Base-by-base conservation (phyloP, 2,888 invertebrate species). In the Branchellion lobata region DNA sequence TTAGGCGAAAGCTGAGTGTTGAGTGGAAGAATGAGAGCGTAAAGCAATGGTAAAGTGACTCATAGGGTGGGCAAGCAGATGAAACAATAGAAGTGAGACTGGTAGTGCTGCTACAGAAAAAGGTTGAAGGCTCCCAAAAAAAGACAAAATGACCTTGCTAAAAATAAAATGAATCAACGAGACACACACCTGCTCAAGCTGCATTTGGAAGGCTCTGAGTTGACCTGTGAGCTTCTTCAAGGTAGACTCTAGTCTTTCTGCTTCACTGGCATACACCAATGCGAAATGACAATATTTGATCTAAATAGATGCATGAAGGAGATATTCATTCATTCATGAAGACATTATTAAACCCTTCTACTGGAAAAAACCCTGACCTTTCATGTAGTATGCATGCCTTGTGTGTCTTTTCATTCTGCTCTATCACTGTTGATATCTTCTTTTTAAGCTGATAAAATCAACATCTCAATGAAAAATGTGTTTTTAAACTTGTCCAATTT, bases 101-200 rank as follows among this genome's bases (percentile, higher is more conserved):
- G 21, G n/a, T 8, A 65, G 11, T n/a, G 8, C 11, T 65, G n/a
- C 8, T 65, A 27, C 11, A 65, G 29, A 8, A 14, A 65, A 65
- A 65, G 29, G n/a, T n/a, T n/a, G n/a, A n/a, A n/a, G n/a, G n/a
- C n/a, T n/a, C n/a, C n/a, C n/a, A n/a, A n/a, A n/a, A n/a, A n/a
- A 65, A 65, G n/a, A 5, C 11, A 11, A 27, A 27, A 8, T 8
- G n/a, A 27, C n/a, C n/a, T 8, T n/a, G n/a, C 5, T 8, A 8
- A 65, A 65, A n/a, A 27, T n/a, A 65, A 8, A 65, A 8, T n/a
- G n/a, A 8, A 27, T n/a, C n/a, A 65, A 65, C 8, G 8, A 65
- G 8, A 33, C n/a, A 1, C n/a, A 68, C 31, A 80, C 80, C 78
- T 80, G 24, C 40, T 80, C 80, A 1, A 80, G 33, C 24, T 69